Base-by-base conservation (phyloP, 2,888 invertebrate species). In the Tinea pellionella region DNA sequence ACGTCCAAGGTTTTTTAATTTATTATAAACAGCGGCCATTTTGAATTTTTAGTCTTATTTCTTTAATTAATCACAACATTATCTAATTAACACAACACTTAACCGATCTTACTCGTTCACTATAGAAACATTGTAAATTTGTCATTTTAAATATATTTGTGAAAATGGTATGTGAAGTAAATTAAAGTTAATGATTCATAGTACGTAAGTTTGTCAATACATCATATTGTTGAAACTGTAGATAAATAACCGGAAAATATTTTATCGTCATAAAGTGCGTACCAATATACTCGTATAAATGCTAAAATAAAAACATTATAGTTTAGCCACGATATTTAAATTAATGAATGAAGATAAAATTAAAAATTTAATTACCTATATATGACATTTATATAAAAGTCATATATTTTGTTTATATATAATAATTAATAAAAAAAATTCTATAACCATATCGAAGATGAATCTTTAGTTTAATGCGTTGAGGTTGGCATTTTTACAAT, bases 21-120 rank as follows among this genome's bases (percentile, higher is more conserved):
- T 75, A 57, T 65, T 64, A 2, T 72, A 64, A 0, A 71, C 4
- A 4, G 66, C 68, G 61, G 69, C 71, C 77, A 80, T 79, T 51
- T 71, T 71, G 64, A 32, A 60, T 47, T 47, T 3, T 47, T 47
- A 62, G 64, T 61, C 60, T 62, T 60, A 0, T 59, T 42, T 19
- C 43, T 29, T 56, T 16, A 18, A 30, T 59, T 59, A 32, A 8
- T 15, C 37, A 55, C 29, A 32, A 37, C 57, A 57, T 57, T 37
- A n/a, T 57, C 19, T 24, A 55, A 2, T 55, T 55, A 51, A 51
- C 24, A 47, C 15, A 15, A 18, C 55, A 55, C 55, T 47, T 6
- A 7, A 4, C 4, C 47, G n/a, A n/a, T 9, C 13, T 47, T 24
- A 3, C 6, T 24, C 6, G 6, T 24, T 15, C 16, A 47, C 47